Conservation (phyloP, 1,140 invertebrate genomes). For the Drosophila azteca region DNA sequence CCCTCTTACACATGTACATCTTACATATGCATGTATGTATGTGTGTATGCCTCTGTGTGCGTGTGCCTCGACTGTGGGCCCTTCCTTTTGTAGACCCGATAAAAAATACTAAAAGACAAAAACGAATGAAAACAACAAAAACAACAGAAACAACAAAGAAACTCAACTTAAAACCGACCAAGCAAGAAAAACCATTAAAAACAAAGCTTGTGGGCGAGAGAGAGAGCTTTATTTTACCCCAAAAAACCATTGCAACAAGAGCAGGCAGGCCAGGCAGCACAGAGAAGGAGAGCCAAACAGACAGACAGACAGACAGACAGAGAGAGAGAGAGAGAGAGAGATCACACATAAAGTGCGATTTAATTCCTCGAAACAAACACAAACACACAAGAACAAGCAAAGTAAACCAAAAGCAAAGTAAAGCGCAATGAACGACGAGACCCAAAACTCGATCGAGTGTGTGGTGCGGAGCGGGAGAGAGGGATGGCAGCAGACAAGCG, state of each 20-base stretch:
- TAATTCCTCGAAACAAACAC: constrained; percentile 70
- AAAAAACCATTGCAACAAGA: constrained; percentile 32
- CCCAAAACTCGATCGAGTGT: constrained; percentile 64
- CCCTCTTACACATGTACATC: constrained; percentile 19
- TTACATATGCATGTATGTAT: constrained; percentile 20
- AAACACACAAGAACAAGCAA: background rate
- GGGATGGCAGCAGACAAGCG: background rate
- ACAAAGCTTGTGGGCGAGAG: constrained; percentile 51
- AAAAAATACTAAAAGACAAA: no score
- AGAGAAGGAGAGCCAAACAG: constrained; percentile 4
- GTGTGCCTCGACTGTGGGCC: constrained; percentile 51
- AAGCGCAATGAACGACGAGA: constrained; percentile 80
- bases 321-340: constrained; percentile 12
- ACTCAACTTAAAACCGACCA: constrained; percentile 56
- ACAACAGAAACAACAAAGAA: constrained; percentile 27
- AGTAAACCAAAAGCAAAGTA: constrained; percentile 58
- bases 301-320: constrained; percentile 16
- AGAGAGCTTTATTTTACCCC: constrained; percentile 24
- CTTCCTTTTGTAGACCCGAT: constrained; percentile 63
- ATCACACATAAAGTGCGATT: constrained; percentile 67
- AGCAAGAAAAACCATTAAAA: constrained; percentile 73
- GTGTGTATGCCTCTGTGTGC: constrained; percentile 14
- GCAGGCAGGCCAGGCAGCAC: background rate
- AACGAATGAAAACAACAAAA: background rate
- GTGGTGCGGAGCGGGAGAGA: constrained; percentile 8